phyloP scores from a whole-genome alignment of 2,888 invertebrate genomes.

The Andricus quercusramuli region DNA sequence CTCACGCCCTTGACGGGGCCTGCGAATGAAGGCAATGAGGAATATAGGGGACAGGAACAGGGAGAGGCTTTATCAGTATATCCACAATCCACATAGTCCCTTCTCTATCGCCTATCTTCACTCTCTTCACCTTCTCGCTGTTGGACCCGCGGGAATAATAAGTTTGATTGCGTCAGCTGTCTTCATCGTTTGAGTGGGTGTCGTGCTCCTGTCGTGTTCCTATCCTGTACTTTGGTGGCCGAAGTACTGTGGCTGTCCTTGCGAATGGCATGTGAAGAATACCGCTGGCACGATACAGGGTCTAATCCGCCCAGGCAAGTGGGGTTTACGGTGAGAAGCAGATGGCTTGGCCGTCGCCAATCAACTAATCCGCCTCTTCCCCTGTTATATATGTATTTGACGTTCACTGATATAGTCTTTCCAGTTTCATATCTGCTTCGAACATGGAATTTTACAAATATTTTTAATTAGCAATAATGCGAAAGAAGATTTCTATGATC shows the following conservation, averaged over 20 bases:
- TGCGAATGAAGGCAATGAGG: conserved; percentile 30
- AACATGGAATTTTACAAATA: neutral
- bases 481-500: too few species aligned
- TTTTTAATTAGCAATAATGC: neutral
- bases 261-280: conserved; percentile 63
- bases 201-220: conserved; percentile 19
- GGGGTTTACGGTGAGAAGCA: conserved; percentile 57
- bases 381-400: neutral
- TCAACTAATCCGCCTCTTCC: conserved; percentile 64
- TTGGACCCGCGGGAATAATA: conserved; percentile 38
- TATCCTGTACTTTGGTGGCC: neutral
- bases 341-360: conserved; percentile 70
- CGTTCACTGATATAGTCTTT: neutral
- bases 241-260: conserved; percentile 2
- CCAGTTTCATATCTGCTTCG: neutral
- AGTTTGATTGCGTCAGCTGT: conserved; percentile 40
- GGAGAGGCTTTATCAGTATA: conserved; percentile 37
- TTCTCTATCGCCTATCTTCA: conserved; percentile 24
- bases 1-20: conserved; percentile 29
- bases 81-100: conserved; percentile 1
- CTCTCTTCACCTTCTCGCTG: conserved; percentile 30
- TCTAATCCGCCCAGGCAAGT: conserved; percentile 59
- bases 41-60: neutral
- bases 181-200: conserved; percentile 24
- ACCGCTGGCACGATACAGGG: conserved; percentile 49